phyloP scores from a whole-genome alignment of 2,888 invertebrate genomes.

The Ophion ellenae region DNA sequence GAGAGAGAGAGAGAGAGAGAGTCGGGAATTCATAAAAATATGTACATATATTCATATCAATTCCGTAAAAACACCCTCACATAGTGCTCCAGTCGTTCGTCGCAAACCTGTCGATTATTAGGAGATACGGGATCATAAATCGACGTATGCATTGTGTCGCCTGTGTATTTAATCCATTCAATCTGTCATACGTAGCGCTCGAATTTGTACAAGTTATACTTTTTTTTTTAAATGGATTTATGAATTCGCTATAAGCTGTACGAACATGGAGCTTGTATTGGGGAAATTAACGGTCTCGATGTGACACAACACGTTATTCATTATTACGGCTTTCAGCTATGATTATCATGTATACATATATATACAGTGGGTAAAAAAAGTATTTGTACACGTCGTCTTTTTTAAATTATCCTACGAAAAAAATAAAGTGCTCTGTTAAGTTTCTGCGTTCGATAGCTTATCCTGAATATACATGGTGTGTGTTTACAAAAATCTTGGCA shows the following conservation, averaged over 20 bases:
- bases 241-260: too few relatives aligned
- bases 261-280: background rate
- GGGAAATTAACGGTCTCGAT: slow-evolving; percentile 11
- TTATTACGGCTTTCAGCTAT: background rate
- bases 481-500: too few relatives aligned
- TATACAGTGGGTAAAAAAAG: too few relatives aligned
- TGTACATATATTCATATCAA: slow-evolving; percentile 10
- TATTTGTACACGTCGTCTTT: too few relatives aligned
- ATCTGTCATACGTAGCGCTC: background rate
- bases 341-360: background rate
- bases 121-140: slow-evolving; percentile 4
- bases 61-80: slow-evolving; percentile 42
- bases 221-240: slow-evolving; percentile 5
- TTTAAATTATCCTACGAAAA: too few relatives aligned
- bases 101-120: slow-evolving; percentile 1
- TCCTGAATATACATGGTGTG: too few relatives aligned
- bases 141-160: slow-evolving; percentile 11
- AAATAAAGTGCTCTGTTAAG: too few relatives aligned
- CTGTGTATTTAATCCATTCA: slow-evolving; percentile 14
- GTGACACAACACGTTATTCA: slow-evolving; percentile 15
- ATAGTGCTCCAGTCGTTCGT: slow-evolving; percentile 36
- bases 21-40: slow-evolving; percentile 38
- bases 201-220: slow-evolving; percentile 8
- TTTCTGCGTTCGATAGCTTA: too few relatives aligned
- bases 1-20: background rate